Percentiles rank a stretch among this genome's conserved stretches.
phyloP scores from a whole-genome alignment of 53 echinoderm and acorn worm species.

The Holothuria scabra region DNA sequence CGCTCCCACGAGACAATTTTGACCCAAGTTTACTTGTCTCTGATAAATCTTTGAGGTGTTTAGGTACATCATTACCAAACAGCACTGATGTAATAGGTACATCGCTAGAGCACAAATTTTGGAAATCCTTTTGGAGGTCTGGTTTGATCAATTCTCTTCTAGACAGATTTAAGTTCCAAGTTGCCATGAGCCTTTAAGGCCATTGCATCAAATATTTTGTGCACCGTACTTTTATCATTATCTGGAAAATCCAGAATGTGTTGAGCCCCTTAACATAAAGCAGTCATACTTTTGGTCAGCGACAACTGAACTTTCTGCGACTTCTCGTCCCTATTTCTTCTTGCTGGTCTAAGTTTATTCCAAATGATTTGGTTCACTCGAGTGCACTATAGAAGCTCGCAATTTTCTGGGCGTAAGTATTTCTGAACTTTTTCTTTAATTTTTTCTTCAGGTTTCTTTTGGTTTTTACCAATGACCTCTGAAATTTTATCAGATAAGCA shows the following conservation, averaged over 20 bases:
- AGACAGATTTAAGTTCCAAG: neutral
- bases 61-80: conserved; percentile 5
- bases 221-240: conserved; percentile 11
- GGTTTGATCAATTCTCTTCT: too few relatives aligned
- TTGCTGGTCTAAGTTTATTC: conserved; percentile 16
- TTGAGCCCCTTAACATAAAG: too few relatives aligned
- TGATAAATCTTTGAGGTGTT: conserved; percentile 9
- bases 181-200: neutral
- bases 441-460: neutral
- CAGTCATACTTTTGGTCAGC: neutral
- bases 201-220: neutral
- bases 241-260: neutral
- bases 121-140: neutral
- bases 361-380: neutral
- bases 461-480: neutral
- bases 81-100: conserved; percentile 19
- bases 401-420: neutral
- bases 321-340: neutral
- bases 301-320: neutral
- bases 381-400: neutral
- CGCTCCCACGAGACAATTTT: conserved; percentile 5
- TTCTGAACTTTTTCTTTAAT: neutral
- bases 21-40: conserved; percentile 6
- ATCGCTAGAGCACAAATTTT: neutral
- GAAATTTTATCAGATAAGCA: neutral